Conservation (phyloP, 2,797 vertebrate species). For the Sebastes alutus region DNA sequence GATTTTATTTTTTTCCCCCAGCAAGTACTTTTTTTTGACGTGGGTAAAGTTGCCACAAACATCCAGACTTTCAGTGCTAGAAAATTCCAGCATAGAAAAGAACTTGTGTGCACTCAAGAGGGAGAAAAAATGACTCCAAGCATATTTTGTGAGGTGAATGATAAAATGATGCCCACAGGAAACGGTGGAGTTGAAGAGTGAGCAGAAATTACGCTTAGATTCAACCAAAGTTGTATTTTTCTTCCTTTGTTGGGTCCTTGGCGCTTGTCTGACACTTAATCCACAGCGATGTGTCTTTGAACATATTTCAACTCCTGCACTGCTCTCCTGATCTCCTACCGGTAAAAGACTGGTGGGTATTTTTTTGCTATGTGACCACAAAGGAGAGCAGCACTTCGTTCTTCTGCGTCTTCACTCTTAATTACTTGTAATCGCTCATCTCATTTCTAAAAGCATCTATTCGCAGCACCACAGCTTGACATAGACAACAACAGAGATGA, state of each 20-base stretch:
- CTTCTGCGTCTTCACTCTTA: constrained; percentile 45
- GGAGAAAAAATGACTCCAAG: constrained; percentile 50
- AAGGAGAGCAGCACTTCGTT: constrained; percentile 20
- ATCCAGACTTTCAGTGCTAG: constrained; percentile 26
- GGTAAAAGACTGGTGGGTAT: constrained; percentile 3
- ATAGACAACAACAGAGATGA: constrained; percentile 56
- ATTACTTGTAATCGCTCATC: constrained; percentile 63
- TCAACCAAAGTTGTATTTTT: constrained; percentile 25
- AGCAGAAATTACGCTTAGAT: constrained; percentile 42
- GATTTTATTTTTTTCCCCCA: background rate
- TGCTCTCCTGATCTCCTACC: background rate
- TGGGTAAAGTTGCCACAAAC: constrained; percentile 45
- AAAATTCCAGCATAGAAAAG: constrained; percentile 23
- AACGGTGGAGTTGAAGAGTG: constrained; percentile 30
- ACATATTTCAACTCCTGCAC: constrained; percentile 23
- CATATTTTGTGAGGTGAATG: constrained; percentile 64
- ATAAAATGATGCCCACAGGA: constrained; percentile 59
- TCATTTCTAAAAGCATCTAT: constrained; percentile 47
- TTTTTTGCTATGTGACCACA: background rate
- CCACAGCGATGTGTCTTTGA: constrained; percentile 33
- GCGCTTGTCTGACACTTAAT: constrained; percentile 35
- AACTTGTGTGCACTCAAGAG: constrained; percentile 29
- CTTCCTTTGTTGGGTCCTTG: background rate
- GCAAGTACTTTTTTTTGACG: constrained; percentile 40
- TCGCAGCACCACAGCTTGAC: constrained; percentile 45